These are phyloP conservation scores for Xiphophorus birchmanni DNA, from an alignment of 2,797 vertebrate genomes.

Conservation along the genomic window DNA sequence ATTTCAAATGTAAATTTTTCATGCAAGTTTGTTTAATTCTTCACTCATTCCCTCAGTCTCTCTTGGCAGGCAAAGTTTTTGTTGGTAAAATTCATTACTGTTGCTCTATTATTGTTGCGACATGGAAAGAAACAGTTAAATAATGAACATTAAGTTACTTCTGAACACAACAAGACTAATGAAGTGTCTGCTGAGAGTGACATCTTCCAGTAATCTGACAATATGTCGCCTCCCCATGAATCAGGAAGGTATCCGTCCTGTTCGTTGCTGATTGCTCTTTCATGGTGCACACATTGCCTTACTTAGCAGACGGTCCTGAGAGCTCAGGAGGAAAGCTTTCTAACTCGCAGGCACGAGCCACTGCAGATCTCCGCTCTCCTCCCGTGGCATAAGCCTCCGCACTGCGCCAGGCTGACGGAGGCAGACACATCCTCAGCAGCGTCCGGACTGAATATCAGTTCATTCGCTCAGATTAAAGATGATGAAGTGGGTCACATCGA, in stretches of 20 bases:
- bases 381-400: conserved; percentile 61
- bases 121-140: background rate
- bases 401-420: conserved; percentile 65
- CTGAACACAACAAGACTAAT: background rate
- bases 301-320: conserved; percentile 29
- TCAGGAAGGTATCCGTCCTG: conserved; percentile 25
- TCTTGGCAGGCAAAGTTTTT: background rate
- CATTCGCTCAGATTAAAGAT: conserved; percentile 13
- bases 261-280: background rate
- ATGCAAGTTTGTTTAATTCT: background rate
- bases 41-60: background rate
- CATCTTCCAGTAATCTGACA: background rate
- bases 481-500: background rate
- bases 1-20: background rate
- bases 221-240: background rate
- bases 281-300: conserved; percentile 20
- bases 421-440: conserved; percentile 34
- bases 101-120: background rate
- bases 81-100: background rate
- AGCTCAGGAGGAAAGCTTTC: conserved; percentile 59
- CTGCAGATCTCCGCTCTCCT: conserved; percentile 68
- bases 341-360: conserved; percentile 72
- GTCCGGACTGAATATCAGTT: conserved; percentile 24
- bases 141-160: background rate
- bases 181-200: background rate